Conservation (phyloP, 2,888 invertebrate genomes). For the Tillus elongatus region DNA sequence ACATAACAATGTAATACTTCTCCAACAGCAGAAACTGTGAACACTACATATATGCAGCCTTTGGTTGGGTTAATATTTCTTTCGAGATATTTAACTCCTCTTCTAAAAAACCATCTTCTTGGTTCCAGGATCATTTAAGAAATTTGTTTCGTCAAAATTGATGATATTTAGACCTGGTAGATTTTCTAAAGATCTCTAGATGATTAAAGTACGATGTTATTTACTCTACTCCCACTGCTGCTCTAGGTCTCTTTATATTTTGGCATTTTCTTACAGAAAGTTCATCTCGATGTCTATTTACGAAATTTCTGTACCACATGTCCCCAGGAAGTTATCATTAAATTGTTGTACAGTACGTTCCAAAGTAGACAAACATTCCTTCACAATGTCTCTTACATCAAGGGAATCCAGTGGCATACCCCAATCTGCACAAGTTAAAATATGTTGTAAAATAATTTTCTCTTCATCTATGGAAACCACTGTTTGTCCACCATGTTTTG, state of each 20-base stretch:
- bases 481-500: slow-evolving; percentile 8
- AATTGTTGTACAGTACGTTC: slow-evolving; percentile 2
- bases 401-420: slow-evolving; percentile 10
- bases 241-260: slow-evolving; percentile 6
- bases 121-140: slow-evolving; percentile 7
- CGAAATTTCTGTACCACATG: no score
- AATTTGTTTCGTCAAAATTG: slow-evolving; percentile 10
- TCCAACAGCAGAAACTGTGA: slow-evolving; percentile 10
- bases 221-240: slow-evolving; percentile 7
- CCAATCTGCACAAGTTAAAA: slow-evolving; percentile 10
- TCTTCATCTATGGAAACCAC: slow-evolving; percentile 7
- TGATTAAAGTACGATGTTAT: slow-evolving; percentile 10
- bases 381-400: slow-evolving; percentile 10
- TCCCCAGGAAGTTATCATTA: no score
- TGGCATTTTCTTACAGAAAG: no score
- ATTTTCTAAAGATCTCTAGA: slow-evolving; percentile 9
- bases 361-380: slow-evolving; percentile 6
- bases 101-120: slow-evolving; percentile 9
- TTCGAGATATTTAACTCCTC: slow-evolving; percentile 9
- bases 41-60: slow-evolving; percentile 10
- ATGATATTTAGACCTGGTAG: slow-evolving; percentile 7
- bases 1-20: slow-evolving; percentile 4
- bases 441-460: slow-evolving; percentile 7
- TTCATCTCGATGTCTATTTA: no score
- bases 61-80: slow-evolving; percentile 8